phyloP scores from a whole-genome alignment of 2,888 invertebrate genomes.

The Lissonota sp. region DNA sequence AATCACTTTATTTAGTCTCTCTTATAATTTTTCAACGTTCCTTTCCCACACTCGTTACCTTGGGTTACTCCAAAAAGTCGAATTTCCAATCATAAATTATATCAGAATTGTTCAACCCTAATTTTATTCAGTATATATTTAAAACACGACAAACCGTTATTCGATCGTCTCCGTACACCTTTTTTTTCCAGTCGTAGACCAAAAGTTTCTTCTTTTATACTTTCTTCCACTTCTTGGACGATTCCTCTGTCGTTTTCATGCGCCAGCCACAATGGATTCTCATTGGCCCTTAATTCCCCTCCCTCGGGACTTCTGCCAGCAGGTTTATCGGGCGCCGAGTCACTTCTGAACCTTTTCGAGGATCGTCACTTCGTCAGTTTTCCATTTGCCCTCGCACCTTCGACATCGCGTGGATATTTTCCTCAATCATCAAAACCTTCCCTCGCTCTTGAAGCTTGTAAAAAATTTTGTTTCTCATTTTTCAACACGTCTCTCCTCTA shows the following conservation, averaged over 20 bases:
- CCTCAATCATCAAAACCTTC: neutral
- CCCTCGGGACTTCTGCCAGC: constrained; percentile 3
- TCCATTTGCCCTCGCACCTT: constrained; percentile 60
- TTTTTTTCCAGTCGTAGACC: constrained; percentile 57
- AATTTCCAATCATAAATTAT: neutral
- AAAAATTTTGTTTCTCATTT: neutral
- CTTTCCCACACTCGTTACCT: no score
- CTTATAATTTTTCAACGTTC: no score
- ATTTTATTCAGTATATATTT: neutral
- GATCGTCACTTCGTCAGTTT: constrained; percentile 64
- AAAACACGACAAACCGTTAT: neutral
- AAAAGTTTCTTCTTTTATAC: constrained; percentile 61
- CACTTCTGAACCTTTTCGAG: constrained; percentile 26
- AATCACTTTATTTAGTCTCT: no score
- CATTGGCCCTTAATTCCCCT: constrained; percentile 61
- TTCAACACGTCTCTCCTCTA: neutral
- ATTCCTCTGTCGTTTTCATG: neutral
- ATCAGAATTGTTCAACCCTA: neutral
- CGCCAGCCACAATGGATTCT: constrained; percentile 36
- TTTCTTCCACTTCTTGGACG: constrained; percentile 41
- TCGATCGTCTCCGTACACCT: neutral
- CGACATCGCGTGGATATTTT: constrained; percentile 30
- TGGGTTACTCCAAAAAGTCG: neutral
- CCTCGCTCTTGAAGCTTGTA: neutral
- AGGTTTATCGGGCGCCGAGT: constrained; percentile 34